Evolutionary conservation across 2,797 vertebrate species (phyloP).

Genomic region (Gymnothorax reevesii): DNA sequence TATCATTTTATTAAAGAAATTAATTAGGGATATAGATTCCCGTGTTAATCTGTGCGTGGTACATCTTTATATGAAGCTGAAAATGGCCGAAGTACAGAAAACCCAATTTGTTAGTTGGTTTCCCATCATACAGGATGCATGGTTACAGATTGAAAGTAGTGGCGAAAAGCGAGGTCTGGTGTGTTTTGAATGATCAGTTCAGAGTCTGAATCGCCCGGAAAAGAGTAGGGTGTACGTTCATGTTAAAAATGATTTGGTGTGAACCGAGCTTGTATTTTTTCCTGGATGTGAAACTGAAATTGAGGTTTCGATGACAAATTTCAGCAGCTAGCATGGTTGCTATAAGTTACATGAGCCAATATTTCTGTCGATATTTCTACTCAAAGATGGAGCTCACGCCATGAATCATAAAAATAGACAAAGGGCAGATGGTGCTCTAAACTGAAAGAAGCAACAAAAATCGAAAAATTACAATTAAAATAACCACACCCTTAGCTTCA

Average conservation of each 20-base stretch:
- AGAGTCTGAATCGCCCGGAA: conserved; percentile 59
- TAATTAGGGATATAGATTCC: neutral
- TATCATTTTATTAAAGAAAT: neutral
- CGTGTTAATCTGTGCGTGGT: conserved; percentile 52
- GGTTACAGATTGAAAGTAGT: conserved; percentile 72
- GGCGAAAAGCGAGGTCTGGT: conserved; percentile 65
- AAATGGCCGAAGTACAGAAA: conserved; percentile 63
- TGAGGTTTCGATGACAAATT: conserved; percentile 37
- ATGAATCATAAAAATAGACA: neutral
- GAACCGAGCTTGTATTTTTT: conserved; percentile 25
- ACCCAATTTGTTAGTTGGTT: conserved; percentile 64
- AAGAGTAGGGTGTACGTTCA: conserved; percentile 47
- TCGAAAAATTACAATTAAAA: neutral
- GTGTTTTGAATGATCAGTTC: conserved; percentile 67
- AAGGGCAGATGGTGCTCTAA: neutral
- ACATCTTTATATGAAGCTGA: conserved; percentile 53
- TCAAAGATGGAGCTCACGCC: conserved; percentile 26
- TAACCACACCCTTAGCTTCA: neutral
- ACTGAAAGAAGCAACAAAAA: neutral
- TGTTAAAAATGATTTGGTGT: conserved; percentile 29
- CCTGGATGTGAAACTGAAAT: conserved; percentile 56
- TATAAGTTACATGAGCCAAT: conserved; percentile 36
- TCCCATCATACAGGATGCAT: conserved; percentile 73
- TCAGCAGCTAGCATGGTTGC: conserved; percentile 37
- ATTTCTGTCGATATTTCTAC: conserved; percentile 32